Evolutionary conservation across 2,113 vertebrate genomes (phyloP).

Genomic region (Macroglossus sobrinus): DNA sequence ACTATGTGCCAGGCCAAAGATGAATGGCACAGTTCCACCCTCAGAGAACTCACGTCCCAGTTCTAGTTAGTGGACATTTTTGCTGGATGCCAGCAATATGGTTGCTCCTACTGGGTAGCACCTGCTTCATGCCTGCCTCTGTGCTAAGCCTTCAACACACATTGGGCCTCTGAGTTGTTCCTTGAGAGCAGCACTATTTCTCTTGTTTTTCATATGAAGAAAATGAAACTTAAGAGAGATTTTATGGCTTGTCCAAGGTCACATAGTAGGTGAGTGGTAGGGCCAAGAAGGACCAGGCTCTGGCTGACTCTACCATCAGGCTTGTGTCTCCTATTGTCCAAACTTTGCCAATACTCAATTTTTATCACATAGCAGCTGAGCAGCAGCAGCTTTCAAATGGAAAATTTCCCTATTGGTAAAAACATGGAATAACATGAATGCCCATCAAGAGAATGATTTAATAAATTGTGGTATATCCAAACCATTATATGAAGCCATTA

Average conservation of each 20-base stretch:
- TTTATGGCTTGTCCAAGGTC: background rate
- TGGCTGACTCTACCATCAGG: background rate
- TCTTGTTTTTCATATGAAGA: background rate
- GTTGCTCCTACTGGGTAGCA: background rate
- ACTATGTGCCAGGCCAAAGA: background rate
- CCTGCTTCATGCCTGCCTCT: background rate
- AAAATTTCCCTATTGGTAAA: background rate
- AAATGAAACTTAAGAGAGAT: background rate
- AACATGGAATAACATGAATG: background rate
- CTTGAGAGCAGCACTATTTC: background rate
- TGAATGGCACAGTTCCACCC: background rate
- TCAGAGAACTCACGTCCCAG: background rate
- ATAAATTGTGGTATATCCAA: constrained; percentile 5
- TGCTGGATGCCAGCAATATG: background rate
- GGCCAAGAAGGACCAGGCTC: background rate
- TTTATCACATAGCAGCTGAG: background rate
- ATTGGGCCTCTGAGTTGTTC: background rate
- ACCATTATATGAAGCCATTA: background rate
- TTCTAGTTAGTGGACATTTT: background rate
- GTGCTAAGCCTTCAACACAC: background rate
- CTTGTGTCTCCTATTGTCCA: background rate
- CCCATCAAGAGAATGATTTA: background rate
- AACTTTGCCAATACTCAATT: background rate
- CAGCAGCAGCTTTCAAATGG: background rate
- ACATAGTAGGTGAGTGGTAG: background rate